phyloP scores from a whole-genome alignment of 2,888 invertebrate genomes.

The Drosophila leonis region DNA sequence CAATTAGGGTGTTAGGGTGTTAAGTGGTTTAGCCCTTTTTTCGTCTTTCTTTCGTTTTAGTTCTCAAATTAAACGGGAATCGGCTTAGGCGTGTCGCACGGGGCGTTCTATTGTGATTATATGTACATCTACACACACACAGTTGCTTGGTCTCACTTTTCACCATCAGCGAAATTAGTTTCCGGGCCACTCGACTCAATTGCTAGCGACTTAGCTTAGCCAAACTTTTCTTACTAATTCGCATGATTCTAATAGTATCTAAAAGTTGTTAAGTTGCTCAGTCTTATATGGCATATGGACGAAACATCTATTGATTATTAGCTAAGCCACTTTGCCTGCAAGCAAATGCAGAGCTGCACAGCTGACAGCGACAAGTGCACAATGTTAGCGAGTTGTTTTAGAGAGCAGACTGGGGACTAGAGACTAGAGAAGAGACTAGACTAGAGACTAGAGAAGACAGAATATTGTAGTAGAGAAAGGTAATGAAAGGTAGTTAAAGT shows the following conservation, averaged over 20 bases:
- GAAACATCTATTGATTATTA: not conserved
- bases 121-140: not conserved
- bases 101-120: conserved; percentile 82
- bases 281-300: not conserved
- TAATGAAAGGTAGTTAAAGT: too few species aligned
- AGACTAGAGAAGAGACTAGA: not conserved
- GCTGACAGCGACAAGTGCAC: not conserved
- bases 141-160: conserved; percentile 51
- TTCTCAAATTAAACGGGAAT: conserved; percentile 78
- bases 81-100: conserved; percentile 75
- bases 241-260: not conserved
- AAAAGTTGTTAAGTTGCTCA: not conserved
- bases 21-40: conserved; percentile 82
- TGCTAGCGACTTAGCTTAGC: conserved; percentile 14
- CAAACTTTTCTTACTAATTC: not conserved
- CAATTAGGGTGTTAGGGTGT: conserved; percentile 83
- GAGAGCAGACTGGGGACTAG: not conserved
- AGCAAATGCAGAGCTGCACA: not conserved
- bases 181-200: conserved; percentile 46
- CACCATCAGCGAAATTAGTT: conserved; percentile 60
- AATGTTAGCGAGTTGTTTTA: not conserved
- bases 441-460: not conserved
- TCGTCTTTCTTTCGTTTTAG: conserved; percentile 28
- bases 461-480: too few species aligned
- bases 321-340: not conserved